Evolutionary conservation across 2,888 invertebrate species (phyloP).

Genomic region (Tetragonisca angustula): DNA sequence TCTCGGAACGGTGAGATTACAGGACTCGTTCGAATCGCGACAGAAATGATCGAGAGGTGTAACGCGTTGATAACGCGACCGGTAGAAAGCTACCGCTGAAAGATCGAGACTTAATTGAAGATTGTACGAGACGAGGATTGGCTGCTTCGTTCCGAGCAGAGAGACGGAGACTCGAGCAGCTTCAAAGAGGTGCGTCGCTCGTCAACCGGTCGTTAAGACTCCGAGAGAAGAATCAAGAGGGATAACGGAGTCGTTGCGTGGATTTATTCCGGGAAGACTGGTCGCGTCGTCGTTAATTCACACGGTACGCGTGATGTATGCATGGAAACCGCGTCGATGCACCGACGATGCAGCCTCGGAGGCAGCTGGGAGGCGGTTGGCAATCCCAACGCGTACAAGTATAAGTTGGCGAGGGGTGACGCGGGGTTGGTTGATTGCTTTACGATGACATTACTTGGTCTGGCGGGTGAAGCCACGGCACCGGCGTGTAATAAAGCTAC

Average conservation of each 20-base stretch:
- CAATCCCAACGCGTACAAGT: constrained; percentile 48
- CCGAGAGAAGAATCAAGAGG: constrained; percentile 1
- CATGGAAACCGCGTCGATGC: constrained; percentile 36
- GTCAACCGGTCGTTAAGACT: constrained; percentile 11
- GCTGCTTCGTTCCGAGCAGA: background rate
- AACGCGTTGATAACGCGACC: too few species aligned
- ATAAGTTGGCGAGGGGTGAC: constrained; percentile 36
- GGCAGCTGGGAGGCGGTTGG: background rate
- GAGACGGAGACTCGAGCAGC: too few species aligned
- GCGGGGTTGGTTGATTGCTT: constrained; percentile 78
- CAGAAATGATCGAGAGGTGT: too few species aligned
- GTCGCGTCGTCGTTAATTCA: constrained; percentile 67
- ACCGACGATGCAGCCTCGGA: constrained; percentile 45
- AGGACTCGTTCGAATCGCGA: too few species aligned
- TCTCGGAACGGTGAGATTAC: too few species aligned
- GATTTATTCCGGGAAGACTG: constrained; percentile 70
- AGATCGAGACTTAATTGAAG: background rate
- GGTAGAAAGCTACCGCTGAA: too few species aligned
- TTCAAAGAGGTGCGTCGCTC: background rate
- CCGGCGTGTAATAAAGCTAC: constrained; percentile 78
- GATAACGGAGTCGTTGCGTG: constrained; percentile 45
- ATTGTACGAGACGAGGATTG: background rate
- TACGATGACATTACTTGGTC: constrained; percentile 82
- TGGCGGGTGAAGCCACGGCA: constrained; percentile 75
- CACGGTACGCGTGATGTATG: constrained; percentile 29